A percentile compares a stretch with the other conserved stretches of the same genome.
Evolutionary conservation across 2,797 vertebrate genomes (phyloP).

Genomic region (Onychomys arenicola): DNA sequence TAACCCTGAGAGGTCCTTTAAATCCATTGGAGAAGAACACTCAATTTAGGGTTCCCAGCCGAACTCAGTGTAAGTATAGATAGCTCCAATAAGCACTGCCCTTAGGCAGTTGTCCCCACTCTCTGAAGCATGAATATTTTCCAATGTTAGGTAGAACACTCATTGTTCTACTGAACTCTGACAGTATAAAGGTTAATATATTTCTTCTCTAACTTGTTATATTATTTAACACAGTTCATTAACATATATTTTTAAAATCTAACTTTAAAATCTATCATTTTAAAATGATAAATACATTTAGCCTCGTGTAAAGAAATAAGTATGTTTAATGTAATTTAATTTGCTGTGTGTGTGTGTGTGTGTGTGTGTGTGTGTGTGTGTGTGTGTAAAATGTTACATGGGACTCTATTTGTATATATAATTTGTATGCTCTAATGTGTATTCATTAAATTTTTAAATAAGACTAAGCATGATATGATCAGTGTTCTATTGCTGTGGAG

Average conservation of each 20-base stretch:
- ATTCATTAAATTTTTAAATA: not conserved
- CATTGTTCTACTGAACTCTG: not conserved
- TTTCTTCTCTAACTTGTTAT: not conserved
- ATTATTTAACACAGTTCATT: constrained; percentile 2
- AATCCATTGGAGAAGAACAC: not conserved
- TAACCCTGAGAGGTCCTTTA: constrained; percentile 4
- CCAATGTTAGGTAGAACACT: not conserved
- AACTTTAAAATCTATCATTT: too few species aligned
- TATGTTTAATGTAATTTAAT: not conserved
- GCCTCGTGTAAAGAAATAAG: not conserved
- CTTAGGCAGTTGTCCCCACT: not conserved
- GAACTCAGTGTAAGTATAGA: not conserved
- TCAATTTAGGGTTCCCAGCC: not conserved
- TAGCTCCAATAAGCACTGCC: not conserved
- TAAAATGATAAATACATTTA: not conserved
- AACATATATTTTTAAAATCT: not conserved
- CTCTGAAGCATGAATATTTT: not conserved
- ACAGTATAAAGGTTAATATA: not conserved
- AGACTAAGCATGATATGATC: not conserved
- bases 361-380: too few species aligned
- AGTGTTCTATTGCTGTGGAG: not conserved
- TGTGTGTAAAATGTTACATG: not conserved
- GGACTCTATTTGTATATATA: not conserved
- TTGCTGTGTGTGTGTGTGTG: not conserved
- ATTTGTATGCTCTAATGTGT: not conserved